These are phyloP conservation scores for Discoglossus pictus DNA, from an alignment of 2,797 vertebrate genomes.

Conservation along the genomic window DNA sequence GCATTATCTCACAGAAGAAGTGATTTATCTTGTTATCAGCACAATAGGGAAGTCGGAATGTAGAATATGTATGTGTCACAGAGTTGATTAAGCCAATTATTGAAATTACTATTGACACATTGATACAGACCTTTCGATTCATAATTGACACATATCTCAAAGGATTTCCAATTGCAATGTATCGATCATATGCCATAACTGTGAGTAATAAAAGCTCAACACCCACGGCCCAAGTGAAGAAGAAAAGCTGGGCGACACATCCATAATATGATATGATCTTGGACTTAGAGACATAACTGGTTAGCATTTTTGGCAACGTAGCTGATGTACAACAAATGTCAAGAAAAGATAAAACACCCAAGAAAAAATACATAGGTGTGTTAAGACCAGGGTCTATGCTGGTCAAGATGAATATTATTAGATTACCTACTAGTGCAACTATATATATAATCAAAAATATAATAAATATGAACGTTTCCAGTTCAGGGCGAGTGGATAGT, in stretches of 20 bases:
- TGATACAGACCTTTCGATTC: conserved; percentile 23
- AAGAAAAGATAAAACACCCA: conserved; percentile 55
- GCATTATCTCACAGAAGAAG: conserved; percentile 62
- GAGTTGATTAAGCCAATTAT: conserved; percentile 50
- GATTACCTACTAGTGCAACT: conserved; percentile 51
- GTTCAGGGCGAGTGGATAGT: conserved; percentile 42
- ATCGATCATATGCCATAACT: conserved; percentile 58
- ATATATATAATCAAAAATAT: conserved; percentile 54
- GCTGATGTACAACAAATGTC: conserved; percentile 56
- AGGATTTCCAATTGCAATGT: conserved; percentile 56
- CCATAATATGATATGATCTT: conserved; percentile 54
- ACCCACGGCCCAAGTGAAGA: conserved; percentile 53
- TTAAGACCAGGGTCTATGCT: conserved; percentile 46
- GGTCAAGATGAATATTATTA: conserved; percentile 50
- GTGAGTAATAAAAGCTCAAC: conserved; percentile 57
- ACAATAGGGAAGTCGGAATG: conserved; percentile 55
- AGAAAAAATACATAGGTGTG: conserved; percentile 59
- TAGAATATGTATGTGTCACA: conserved; percentile 56
- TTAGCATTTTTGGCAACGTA: conserved; percentile 55
- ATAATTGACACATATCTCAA: conserved; percentile 51
- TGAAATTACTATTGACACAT: conserved; percentile 47
- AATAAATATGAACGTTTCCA: conserved; percentile 39
- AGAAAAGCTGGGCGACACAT: conserved; percentile 54
- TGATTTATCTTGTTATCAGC: conserved; percentile 56
- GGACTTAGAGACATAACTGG: conserved; percentile 46